These are phyloP conservation scores for Shinisaurus crocodilurus DNA, from an alignment of 2,113 vertebrate species.

Conservation along the genomic window DNA sequence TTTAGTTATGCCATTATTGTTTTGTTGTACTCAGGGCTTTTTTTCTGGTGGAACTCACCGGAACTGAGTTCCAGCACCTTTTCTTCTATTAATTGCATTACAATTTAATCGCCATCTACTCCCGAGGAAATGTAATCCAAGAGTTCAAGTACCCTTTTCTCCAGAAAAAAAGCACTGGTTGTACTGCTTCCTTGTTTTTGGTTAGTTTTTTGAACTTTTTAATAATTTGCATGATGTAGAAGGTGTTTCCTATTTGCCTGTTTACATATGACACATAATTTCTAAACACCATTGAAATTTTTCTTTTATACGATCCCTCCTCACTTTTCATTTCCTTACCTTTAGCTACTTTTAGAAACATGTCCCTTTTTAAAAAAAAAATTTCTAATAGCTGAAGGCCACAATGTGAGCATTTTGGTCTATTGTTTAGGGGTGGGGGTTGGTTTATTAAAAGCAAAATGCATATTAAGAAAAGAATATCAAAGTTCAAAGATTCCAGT, in stretches of 20 bases:
- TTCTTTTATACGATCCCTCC: slow-evolving; percentile 33
- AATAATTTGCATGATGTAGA: slow-evolving; percentile 56
- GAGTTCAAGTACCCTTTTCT: too few relatives aligned
- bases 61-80: too few relatives aligned
- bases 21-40: too few relatives aligned
- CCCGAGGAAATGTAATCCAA: too few relatives aligned
- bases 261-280: slow-evolving; percentile 51
- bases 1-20: neutral
- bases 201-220: slow-evolving; percentile 5
- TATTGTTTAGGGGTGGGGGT: neutral
- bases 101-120: too few relatives aligned
- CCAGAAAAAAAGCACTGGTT: too few relatives aligned
- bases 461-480: slow-evolving; percentile 23
- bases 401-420: slow-evolving; percentile 45
- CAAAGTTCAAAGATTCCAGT: slow-evolving; percentile 34
- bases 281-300: slow-evolving; percentile 63
- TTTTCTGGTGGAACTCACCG: too few relatives aligned
- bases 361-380: slow-evolving; percentile 56
- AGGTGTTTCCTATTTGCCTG: slow-evolving; percentile 66
- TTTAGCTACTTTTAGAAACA: slow-evolving; percentile 50
- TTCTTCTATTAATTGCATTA: too few relatives aligned
- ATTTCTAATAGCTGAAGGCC: slow-evolving; percentile 59
- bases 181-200: slow-evolving; percentile 49
- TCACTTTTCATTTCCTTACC: slow-evolving; percentile 28
- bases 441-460: slow-evolving; percentile 59